Evolutionary conservation across 2,797 vertebrate genomes (phyloP).

Genomic region (Liasis olivaceus): DNA sequence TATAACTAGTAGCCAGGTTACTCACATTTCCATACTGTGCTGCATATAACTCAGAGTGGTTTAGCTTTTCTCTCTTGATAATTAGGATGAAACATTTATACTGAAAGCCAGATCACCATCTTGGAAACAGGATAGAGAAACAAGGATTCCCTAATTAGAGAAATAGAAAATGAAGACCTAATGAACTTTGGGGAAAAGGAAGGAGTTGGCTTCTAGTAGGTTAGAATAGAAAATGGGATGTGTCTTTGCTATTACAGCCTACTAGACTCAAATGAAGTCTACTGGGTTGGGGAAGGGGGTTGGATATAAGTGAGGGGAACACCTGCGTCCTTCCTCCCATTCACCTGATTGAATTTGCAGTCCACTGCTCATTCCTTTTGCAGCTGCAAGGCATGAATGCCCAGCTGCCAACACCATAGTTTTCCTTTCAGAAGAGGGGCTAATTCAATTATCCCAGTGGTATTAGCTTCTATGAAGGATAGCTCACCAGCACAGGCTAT

Average conservation of each 20-base stretch:
- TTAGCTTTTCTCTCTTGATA: neutral
- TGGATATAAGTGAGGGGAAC: constrained; percentile 19
- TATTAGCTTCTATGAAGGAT: constrained; percentile 82
- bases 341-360: constrained; percentile 80
- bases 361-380: constrained; percentile 68
- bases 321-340: constrained; percentile 46
- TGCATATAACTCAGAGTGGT: neutral
- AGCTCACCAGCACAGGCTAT: constrained; percentile 77
- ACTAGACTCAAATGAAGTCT: neutral
- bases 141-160: rapidly evolving
- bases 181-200: neutral
- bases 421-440: constrained; percentile 74
- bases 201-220: neutral
- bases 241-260: neutral
- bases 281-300: neutral
- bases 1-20: neutral
- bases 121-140: neutral
- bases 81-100: neutral
- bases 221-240: neutral
- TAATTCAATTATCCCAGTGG: constrained; percentile 91
- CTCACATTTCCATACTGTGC: neutral
- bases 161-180: neutral
- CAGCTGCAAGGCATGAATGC: constrained; percentile 80
- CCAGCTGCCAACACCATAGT: constrained; percentile 83
- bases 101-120: neutral